Base-by-base conservation (phyloP, 2,888 invertebrate genomes). In the Marronus borbonicus region DNA sequence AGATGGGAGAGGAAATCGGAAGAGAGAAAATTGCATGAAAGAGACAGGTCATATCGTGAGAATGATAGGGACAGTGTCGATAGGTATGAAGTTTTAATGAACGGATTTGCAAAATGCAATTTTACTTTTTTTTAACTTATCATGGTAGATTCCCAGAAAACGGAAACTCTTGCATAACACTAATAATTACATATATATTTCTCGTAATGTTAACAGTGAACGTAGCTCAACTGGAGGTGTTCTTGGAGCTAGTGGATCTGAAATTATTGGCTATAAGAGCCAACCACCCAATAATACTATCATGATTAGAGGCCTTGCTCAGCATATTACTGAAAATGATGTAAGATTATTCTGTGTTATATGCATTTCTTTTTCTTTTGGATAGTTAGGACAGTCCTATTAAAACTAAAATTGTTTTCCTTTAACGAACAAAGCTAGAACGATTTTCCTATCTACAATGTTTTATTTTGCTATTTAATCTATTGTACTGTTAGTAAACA, bases 251-350 rank as follows among this genome's bases (percentile, higher is more conserved):
- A 89, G 89, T 81, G 89, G 89, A 68, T 87, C 88, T 31, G 88
- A 89, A 86, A 89, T 89, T 78, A 88, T 89, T 82, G 88, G 88
- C 68, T 88, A 88, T 82, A 89, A 89, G 84, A 89, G 88, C 83
- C 89, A 89, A 79, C 88, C 89, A 62, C 89, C 89, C 44, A 89
- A 89, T 84, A 93, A 93, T 86, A 95, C 94, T 77, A 93, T 95
- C 77, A 94, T 95, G 90, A 93, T 95, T 81, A 90, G 94, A 83
- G 94, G 94, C 77, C 89, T 95, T 77, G 93, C 94, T 31, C 92
- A 93, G 83, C 94, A 94, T 86, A 93, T 94, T 80, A 93, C 94
- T 14, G 94, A 95, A 88, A 93, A 93, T 87, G 94, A 95, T 89
- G 94, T 94, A 90, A 90, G 92, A 90, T 49, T 24, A 60, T 20